These are phyloP conservation scores for Drosophila sechellia DNA, from an alignment of 1,140 invertebrate species.

Conservation along the genomic window DNA sequence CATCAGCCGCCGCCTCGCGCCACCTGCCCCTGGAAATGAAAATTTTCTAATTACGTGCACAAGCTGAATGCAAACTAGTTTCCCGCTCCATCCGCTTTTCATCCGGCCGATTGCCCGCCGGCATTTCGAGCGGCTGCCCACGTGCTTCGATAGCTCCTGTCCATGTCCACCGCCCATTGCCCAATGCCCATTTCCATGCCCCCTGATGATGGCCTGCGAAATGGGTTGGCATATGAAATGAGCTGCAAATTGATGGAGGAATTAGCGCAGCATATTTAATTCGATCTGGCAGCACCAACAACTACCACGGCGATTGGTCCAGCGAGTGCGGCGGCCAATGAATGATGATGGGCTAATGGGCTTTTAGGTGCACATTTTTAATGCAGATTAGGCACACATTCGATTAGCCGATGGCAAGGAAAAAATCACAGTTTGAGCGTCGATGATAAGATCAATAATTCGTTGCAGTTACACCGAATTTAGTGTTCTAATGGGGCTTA, in stretches of 20 bases:
- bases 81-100: slow-evolving; percentile 25
- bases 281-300: slow-evolving; percentile 32
- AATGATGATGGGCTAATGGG: slow-evolving; percentile 43
- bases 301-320: slow-evolving; percentile 17
- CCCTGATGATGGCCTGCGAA: slow-evolving; percentile 56
- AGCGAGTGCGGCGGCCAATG: slow-evolving; percentile 22
- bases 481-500: too few species aligned
- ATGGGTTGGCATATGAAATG: slow-evolving; percentile 80
- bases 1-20: slow-evolving; percentile 20
- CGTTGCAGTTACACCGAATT: not conserved
- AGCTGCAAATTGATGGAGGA: slow-evolving; percentile 82
- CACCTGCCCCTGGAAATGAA: slow-evolving; percentile 32
- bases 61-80: slow-evolving; percentile 75
- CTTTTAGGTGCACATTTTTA: slow-evolving; percentile 51
- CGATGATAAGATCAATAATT: slow-evolving; percentile 3
- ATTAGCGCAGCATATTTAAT: slow-evolving; percentile 82
- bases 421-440: not conserved
- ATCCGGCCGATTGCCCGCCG: slow-evolving; percentile 37
- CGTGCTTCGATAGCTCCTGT: slow-evolving; percentile 33
- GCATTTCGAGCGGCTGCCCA: slow-evolving; percentile 48
- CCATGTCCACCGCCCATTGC: slow-evolving; percentile 5
- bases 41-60: slow-evolving; percentile 79
- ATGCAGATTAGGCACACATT: slow-evolving; percentile 41
- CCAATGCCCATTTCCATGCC: slow-evolving; percentile 17
- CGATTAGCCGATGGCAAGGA: slow-evolving; percentile 7